phyloP scores from a whole-genome alignment of 2,113 vertebrate species.

The Nyctibius bracteatus region DNA sequence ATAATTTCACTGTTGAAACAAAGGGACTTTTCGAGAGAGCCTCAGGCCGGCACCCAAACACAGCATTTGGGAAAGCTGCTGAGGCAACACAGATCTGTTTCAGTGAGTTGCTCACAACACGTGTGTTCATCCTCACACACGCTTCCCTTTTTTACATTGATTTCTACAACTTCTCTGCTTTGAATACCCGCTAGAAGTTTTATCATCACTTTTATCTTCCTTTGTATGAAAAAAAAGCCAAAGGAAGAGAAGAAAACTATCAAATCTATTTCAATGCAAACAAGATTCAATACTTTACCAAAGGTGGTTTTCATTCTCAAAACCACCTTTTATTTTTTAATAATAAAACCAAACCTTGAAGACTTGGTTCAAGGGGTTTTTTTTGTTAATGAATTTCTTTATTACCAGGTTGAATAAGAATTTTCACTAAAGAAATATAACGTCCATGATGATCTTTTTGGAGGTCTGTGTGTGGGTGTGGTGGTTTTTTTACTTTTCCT shows the following conservation, averaged over 20 bases:
- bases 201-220: neutral
- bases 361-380: neutral
- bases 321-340: neutral
- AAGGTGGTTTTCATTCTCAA: neutral
- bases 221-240: neutral
- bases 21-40: neutral
- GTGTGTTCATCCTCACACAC: neutral
- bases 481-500: neutral
- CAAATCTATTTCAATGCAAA: neutral
- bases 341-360: neutral
- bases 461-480: neutral
- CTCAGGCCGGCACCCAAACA: neutral
- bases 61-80: neutral
- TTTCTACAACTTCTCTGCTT: neutral
- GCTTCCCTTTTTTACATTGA: rapidly evolving
- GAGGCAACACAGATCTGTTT: neutral
- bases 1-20: neutral
- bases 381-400: neutral
- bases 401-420: neutral
- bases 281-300: neutral
- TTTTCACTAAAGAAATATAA: neutral
- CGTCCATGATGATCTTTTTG: neutral
- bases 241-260: neutral
- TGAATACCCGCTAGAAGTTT: neutral
- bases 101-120: neutral